Base-by-base conservation (phyloP, 1,140 invertebrate genomes). In the Papilio polytes region DNA sequence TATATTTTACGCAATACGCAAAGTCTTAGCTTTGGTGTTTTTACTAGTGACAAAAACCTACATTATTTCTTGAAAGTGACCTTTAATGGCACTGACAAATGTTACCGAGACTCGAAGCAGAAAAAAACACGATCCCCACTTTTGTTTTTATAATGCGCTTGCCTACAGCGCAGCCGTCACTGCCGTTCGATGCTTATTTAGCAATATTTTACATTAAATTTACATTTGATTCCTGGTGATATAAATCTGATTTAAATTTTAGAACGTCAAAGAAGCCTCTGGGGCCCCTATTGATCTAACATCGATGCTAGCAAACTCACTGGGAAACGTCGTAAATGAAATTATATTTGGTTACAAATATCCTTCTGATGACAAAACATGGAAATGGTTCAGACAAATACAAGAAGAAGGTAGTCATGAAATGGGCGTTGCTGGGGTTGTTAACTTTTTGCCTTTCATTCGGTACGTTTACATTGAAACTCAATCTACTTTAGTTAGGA, bases 401-500 rank as follows among this genome's bases (percentile, higher is more conserved):
- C 97, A 98, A 90, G 97, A 98, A 89, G 97, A 98, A 88, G 97
- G 97, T 1, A 96, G 97, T 36, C 97, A 98, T 88, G 95, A 97
- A 80, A 97, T 98, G 83, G 97, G 97, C 0, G 96, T 98, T 10
- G 96, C 97, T 12, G 98, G 97, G 2, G 96, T 97, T 18, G 93
- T 98, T 0, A 98, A 98, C 90, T 98, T 98, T 90, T 92, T 98
- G 59, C 97, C 98, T 41, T 97, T 97, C 91, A 92, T 98, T 7
- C 96, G 97, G 97, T 98, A 92, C 84, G 83, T 85, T 53, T 1
- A 51, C 70, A 20, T 66, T 53, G 36, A 70, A 36, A 74, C 51
- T 56, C 8, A 56, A 56, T 56, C 18, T 56, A n/a, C 8, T 18
- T 9, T 2, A n/a, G 18, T 56, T 20, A 56, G n/a, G 0, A 20